Base-by-base conservation (phyloP, 2,888 invertebrate genomes). In the Chrysodeixis includens region DNA sequence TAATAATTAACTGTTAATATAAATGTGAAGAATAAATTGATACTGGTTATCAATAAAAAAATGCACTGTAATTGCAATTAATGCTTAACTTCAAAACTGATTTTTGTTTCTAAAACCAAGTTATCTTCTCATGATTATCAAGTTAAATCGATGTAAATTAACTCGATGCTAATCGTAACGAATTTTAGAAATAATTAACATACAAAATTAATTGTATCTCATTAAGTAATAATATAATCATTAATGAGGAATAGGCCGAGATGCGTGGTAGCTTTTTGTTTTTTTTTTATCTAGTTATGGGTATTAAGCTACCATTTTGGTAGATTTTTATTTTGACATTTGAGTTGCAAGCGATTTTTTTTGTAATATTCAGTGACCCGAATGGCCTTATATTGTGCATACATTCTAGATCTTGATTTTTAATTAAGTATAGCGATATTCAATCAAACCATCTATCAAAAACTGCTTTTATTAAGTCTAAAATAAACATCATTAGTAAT, bases 161-260 rank as follows among this genome's bases (percentile, higher is more conserved):
- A 52, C 60, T 57, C 30, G 55, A 61, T 40, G 55, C 18, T 58
- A 64, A 69, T 56, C 58, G 18, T 53, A 44, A 59, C 0, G 14
- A 35, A 30, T 68, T 61, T 66, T 56, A 4, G 56, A 22, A 54
- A 26, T 63, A 73, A 76, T 73, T 76, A 71, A 6, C 69, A 66
- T 70, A 67, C 0, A 30, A 10, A 62, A 63, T 22, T 79, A 73
- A 71, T 72, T 67, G 58, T 59, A 59, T 61, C 49, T 65, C 55
- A 78, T 79, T 69, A 67, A 44, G n/a, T n/a, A n/a, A n/a, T n/a
- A 52, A 55, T 46, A 18, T 67, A 10, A 49, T 7, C 49, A 56
- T 35, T 35, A 40, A 20, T 32, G 14, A 51, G 12, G 9, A 30
- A 26, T 54, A 30, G 14, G 40, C 40, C 0, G 35, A 12, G 40